Conservation (phyloP, 1,140 invertebrate species). For the Leptoteleia sp. region DNA sequence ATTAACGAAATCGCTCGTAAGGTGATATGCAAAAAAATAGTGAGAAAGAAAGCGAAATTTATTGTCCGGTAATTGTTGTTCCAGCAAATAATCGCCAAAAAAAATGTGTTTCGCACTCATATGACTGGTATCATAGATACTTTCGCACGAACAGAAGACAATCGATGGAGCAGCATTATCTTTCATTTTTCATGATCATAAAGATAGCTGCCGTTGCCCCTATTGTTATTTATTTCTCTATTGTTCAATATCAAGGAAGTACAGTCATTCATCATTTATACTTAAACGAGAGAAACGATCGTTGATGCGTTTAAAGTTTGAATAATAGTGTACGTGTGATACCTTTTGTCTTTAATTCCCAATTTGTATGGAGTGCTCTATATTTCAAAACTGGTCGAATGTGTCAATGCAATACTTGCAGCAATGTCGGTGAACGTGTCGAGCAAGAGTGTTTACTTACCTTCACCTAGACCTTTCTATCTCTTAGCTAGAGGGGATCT, state of each 20-base stretch:
- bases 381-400: slow-evolving; percentile 63
- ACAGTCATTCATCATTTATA: slow-evolving; percentile 53
- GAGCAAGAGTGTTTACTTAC: slow-evolving; percentile 73
- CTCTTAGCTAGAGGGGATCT: slow-evolving; percentile 77
- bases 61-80: slow-evolving; percentile 50
- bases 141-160: slow-evolving; percentile 56
- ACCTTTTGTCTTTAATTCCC: slow-evolving; percentile 37
- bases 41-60: slow-evolving; percentile 62
- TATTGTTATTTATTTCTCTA: slow-evolving; percentile 60
- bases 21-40: slow-evolving; percentile 39
- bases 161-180: slow-evolving; percentile 45
- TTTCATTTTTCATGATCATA: slow-evolving; percentile 49
- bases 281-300: slow-evolving; percentile 34
- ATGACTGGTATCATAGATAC: slow-evolving; percentile 29
- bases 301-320: slow-evolving; percentile 13
- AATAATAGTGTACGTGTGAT: slow-evolving; percentile 24
- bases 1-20: slow-evolving; percentile 35
- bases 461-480: slow-evolving; percentile 82
- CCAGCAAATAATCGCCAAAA: slow-evolving; percentile 40
- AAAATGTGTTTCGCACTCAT: slow-evolving; percentile 37
- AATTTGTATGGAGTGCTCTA: slow-evolving; percentile 51
- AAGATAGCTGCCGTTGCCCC: slow-evolving; percentile 29
- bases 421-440: slow-evolving; percentile 64
- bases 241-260: slow-evolving; percentile 60
- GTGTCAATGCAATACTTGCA: slow-evolving; percentile 59